These are phyloP conservation scores for Ctenopoma kingsleyae DNA, from an alignment of 2,797 vertebrate species.

Conservation along the genomic window DNA sequence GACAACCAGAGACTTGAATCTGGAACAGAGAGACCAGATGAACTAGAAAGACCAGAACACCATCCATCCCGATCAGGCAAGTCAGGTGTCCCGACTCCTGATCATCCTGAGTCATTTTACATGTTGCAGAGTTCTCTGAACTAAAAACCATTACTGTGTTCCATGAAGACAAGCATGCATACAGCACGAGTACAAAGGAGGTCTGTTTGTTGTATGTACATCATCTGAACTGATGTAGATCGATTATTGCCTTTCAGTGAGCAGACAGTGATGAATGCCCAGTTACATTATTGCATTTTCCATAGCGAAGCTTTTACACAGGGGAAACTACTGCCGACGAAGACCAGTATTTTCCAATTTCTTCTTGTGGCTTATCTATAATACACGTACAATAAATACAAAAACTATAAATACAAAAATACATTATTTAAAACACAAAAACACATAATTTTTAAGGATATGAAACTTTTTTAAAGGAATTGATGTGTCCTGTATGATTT, in stretches of 20 bases:
- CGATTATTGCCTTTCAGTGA: constrained; percentile 44
- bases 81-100: constrained; percentile 10
- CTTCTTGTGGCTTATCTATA: constrained; percentile 6
- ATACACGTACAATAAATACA: background rate
- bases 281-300: constrained; percentile 45
- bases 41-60: constrained; percentile 58
- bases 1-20: constrained; percentile 73
- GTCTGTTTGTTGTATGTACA: constrained; percentile 26
- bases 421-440: no score
- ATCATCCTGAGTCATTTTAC: background rate
- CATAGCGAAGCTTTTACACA: constrained; percentile 22
- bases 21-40: constrained; percentile 66
- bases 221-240: constrained; percentile 34
- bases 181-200: background rate
- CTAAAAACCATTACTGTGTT: constrained; percentile 18
- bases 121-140: background rate
- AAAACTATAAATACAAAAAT: background rate
- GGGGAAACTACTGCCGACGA: background rate
- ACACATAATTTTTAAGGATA: background rate
- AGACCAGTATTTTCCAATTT: background rate
- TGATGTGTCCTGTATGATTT: background rate
- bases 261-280: constrained; percentile 54
- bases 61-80: constrained; percentile 58
- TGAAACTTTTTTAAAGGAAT: background rate
- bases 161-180: constrained; percentile 11